Conservation (phyloP, 2,113 vertebrate species). For the Leucoraja erinaceus region DNA sequence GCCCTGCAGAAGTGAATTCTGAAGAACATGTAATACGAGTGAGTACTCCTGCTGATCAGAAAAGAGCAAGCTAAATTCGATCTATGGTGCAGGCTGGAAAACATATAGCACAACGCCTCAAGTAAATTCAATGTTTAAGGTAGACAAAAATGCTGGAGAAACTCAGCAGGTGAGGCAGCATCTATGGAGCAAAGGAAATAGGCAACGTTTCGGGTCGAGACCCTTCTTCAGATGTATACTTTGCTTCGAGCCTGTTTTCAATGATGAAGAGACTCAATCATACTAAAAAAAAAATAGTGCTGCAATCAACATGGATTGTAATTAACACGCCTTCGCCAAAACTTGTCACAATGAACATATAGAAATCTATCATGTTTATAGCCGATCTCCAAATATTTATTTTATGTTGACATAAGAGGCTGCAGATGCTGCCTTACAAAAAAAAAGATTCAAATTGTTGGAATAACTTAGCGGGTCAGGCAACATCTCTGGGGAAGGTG, state of each 20-base stretch:
- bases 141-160: too few species aligned
- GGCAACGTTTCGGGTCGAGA: too few species aligned
- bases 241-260: background rate
- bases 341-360: background rate
- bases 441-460: too few species aligned
- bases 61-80: background rate
- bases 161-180: too few species aligned
- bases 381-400: too few species aligned
- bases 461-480: too few species aligned
- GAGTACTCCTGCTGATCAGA: background rate
- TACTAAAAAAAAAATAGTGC: too few species aligned
- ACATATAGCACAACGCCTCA: background rate
- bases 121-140: too few species aligned
- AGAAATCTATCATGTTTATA: background rate
- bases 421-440: too few species aligned
- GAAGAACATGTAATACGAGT: background rate
- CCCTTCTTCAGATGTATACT: background rate
- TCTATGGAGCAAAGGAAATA: too few species aligned
- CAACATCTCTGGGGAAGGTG: too few species aligned
- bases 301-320: background rate
- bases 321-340: too few species aligned
- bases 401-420: background rate
- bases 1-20: constrained; percentile 1
- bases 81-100: background rate
- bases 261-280: background rate